Conservation (phyloP, 2,797 vertebrate genomes). For the Epinephelus awoara region DNA sequence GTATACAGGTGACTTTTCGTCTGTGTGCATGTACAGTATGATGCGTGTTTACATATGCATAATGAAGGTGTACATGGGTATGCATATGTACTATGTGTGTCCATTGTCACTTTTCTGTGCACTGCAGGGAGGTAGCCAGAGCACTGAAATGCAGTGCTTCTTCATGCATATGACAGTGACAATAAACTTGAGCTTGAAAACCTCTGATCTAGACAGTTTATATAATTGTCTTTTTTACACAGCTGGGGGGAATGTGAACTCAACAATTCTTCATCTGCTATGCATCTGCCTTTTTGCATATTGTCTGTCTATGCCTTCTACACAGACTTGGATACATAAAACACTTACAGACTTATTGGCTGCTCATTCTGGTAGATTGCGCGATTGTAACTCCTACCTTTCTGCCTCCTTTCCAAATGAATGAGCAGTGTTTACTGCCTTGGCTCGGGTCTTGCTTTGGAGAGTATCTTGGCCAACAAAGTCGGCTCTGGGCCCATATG, state of each 20-base stretch:
- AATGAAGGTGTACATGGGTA: neutral
- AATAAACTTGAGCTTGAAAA: no score
- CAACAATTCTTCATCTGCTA: neutral
- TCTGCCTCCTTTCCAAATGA: slow-evolving; percentile 14
- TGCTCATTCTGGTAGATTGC: neutral
- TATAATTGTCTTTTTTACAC: neutral
- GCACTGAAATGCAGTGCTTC: neutral
- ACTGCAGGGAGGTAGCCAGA: neutral
- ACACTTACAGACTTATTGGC: neutral
- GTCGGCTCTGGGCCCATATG: neutral
- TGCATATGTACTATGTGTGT: neutral
- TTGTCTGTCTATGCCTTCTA: neutral
- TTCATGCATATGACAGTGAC: neutral
- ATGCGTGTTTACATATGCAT: neutral
- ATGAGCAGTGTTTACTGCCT: slow-evolving; percentile 7
- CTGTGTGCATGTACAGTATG: neutral
- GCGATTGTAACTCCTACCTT: neutral
- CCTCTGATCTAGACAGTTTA: neutral
- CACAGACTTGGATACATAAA: neutral
- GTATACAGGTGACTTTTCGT: neutral
- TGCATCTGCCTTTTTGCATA: neutral
- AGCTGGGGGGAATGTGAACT: neutral
- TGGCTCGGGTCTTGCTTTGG: slow-evolving; percentile 24
- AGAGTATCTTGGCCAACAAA: slow-evolving; percentile 8
- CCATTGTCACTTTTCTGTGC: neutral